Evolutionary conservation across 2,888 invertebrate species (phyloP), one percentile per base, ranked within the genome.

Genomic region (Latrodectus hesperus): DNA sequence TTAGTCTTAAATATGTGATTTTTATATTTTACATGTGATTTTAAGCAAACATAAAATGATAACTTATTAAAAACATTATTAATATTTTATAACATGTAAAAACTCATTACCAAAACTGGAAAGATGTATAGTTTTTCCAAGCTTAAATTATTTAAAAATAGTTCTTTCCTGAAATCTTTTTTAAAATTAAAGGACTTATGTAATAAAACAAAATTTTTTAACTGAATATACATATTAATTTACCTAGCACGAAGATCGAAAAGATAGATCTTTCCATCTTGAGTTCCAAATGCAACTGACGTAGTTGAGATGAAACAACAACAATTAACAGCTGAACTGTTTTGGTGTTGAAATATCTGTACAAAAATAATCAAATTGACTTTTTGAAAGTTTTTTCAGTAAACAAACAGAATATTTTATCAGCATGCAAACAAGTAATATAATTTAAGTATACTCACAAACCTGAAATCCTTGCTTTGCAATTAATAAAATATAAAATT

Each of bases 221-320:
- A 38, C 38, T 38, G 6, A 0, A 38, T 38, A 38, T 38, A 38
- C 38, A 38, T 38, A 38, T 38, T 38, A 38, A 38, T 12, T 60
- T 77, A 87, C 86, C 86, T 72, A 17, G 86, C 86, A 26, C 81
- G 76, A 9, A 91, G 89, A 14, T 84, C 88, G 88, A 88, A 84
- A 90, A 89, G 78, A 49, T 64, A 67, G 70, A 90, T 88, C 90
- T 92, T 93, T 87, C 95, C 95, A 92, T 94, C 93, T 90, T 94
- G 94, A 90, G 94, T 94, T n/a, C 95, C 95, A 90, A 93, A 92
- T 9, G 93, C 92, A 89, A 94, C 92, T 51, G 91, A 90, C n/a
- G 92, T 92, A 14, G 93, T 91, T 2, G 94, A 93, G 17, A 94
- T 90, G 85, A 94, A 92, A 72, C 93, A 91, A 89, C 94, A 93